These are phyloP conservation scores for Tachysurus fulvidraco DNA, from an alignment of 2,113 vertebrate species.

Conservation along the genomic window DNA sequence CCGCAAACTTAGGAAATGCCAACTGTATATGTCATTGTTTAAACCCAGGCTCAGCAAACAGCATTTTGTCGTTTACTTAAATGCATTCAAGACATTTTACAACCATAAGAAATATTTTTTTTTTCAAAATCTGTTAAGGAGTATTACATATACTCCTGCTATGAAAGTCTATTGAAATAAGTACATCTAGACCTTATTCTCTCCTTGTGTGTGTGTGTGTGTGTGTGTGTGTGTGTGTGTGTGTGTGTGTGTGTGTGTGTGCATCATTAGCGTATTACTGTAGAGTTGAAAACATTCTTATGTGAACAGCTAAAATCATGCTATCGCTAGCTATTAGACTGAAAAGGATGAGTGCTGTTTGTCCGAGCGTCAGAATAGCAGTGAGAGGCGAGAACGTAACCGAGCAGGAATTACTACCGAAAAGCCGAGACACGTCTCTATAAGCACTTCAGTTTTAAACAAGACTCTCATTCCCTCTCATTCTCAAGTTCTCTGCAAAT, in stretches of 20 bases:
- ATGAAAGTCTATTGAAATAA: background rate
- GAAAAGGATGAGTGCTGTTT: background rate
- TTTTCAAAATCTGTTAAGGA: background rate
- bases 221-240: constrained; percentile 10
- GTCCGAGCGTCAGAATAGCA: background rate
- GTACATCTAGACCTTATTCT: background rate
- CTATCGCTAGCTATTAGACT: background rate
- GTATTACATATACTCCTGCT: background rate
- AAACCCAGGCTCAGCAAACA: background rate
- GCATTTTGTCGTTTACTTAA: background rate
- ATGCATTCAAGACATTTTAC: background rate
- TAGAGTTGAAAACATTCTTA: background rate
- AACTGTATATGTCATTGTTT: background rate
- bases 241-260: background rate
- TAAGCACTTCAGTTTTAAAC: constrained; percentile 2
- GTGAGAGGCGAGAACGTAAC: background rate
- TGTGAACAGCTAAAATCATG: background rate
- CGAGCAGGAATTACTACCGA: background rate
- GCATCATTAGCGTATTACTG: background rate
- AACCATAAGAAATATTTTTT: background rate
- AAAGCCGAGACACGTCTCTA: background rate
- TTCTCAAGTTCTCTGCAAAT: background rate
- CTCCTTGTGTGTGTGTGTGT: background rate
- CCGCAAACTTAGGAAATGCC: background rate
- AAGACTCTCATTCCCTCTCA: background rate